Base-by-base conservation (phyloP, 2,797 vertebrate species). In the Schizopygopsis malacanthus region DNA sequence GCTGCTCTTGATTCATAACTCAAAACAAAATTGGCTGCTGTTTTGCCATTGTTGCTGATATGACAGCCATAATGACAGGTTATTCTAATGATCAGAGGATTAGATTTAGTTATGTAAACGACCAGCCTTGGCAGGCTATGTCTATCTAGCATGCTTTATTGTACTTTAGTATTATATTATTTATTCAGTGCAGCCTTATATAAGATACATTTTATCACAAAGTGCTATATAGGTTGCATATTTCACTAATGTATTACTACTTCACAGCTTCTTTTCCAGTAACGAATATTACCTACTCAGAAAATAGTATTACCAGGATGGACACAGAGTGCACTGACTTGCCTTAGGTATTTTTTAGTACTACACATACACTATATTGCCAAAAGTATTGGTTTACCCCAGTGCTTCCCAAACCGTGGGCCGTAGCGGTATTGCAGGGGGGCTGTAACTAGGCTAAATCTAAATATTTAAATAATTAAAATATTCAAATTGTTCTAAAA, bases 51-150 rank as follows among this genome's bases (percentile, higher is more conserved):
- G n/a, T 45, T 75, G 25, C 47, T 28, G 9, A 52, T 75, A 33
- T 3, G 72, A 20, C 56, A 79, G 39, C 41, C 15, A 45, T 28
- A 65, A 65, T 47, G n/a, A 18, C 41, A 63, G 56, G 77, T 18
- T 63, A 28, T 79, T 43, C 25, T 43, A 63, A 63, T 43, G 39
- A 63, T 63, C 56, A 25, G 39, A 79, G 56, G 56, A 15, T 45
- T 43, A 28, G 7, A 79, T 79, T 79, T 63, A 65, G 41, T 79
- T 65, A 65, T 79, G 41, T 79, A 79, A 45, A 79, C 65, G 39
- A 63, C 56, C 54, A 63, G 56, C 37, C n/a, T 45, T 79, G 6
- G n/a, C 22, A 79, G 37, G n/a, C 22, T 25, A 16, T 61, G 25
- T 45, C 12, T 18, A 43, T 63, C 7, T 43, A 63, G 15, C 39